Percentiles rank a stretch among this genome's conserved stretches.
These are phyloP conservation scores for Heteropelma amictum DNA, from an alignment of 2,888 invertebrate genomes.

Conservation along the genomic window DNA sequence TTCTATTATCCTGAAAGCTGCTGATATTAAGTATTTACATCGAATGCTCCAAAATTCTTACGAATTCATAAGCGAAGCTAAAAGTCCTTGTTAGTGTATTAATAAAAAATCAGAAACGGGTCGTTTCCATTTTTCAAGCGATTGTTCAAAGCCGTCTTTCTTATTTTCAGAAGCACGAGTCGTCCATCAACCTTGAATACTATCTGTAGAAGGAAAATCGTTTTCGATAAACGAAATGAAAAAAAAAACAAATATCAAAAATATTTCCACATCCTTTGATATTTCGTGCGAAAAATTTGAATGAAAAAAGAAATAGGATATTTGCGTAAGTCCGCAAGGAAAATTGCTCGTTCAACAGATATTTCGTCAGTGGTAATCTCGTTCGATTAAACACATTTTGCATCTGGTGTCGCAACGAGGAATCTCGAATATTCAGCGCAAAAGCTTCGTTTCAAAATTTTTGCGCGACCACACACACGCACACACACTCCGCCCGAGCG, in stretches of 20 bases:
- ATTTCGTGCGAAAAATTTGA: not conserved
- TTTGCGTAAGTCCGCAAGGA: too few species aligned
- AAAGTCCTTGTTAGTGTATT: conserved; percentile 20
- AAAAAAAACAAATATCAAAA: not conserved
- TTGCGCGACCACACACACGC: conserved; percentile 28
- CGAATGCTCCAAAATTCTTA: not conserved
- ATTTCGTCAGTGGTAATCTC: too few species aligned
- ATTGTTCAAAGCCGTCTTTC: conserved; percentile 41
- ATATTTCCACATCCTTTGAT: too few species aligned
- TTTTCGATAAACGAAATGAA: conserved; percentile 22
- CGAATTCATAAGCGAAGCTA: not conserved
- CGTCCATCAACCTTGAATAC: too few species aligned
- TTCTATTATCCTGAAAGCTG: not conserved
- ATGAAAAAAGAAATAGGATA: not conserved
- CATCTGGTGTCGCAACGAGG: conserved; percentile 2
- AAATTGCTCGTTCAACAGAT: not conserved
- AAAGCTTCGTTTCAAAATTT: conserved; percentile 55
- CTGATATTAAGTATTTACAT: not conserved
- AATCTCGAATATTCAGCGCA: conserved; percentile 35
- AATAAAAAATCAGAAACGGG: conserved; percentile 12
- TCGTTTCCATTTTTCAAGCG: conserved; percentile 34
- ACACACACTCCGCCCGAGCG: not conserved
- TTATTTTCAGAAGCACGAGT: too few species aligned
- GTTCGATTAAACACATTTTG: not conserved
- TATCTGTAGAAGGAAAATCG: too few species aligned